Base-by-base conservation (phyloP, 2,113 vertebrate genomes). In the Sakesphorus luctuosus region DNA sequence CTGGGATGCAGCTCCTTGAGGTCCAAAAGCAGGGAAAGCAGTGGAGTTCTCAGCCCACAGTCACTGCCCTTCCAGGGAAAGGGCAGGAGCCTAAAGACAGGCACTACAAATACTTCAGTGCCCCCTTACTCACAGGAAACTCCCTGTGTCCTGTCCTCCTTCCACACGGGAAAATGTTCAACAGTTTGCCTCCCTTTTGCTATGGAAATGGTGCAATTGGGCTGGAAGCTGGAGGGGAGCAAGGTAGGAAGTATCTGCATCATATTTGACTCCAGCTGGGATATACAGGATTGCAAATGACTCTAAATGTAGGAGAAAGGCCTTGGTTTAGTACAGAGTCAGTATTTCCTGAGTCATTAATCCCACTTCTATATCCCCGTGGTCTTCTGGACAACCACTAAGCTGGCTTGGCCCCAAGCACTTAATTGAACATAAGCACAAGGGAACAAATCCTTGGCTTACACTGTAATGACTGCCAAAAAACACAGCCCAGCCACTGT, bases 331-430 rank as follows among this genome's bases (percentile, higher is more conserved):
- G 63, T 47, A 85, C 49, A 0, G 0, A 85, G 36, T 43, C 62
- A 35, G 62, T 80, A 55, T 44, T 79, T 58, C 89, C 35, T 71
- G 87, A 95, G 74, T 83, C 95, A 95, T 69, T 89, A 87, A 94
- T 77, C 87, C 65, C 61, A 74, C 31, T 95, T 90, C 75, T 78
- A 85, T 67, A 78, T 49, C 84, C 78, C 47, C 65, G 61, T 86
- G 93, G 94, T 76, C 83, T 96, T 89, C 85, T 81, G 81, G 93
- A 91, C 90, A 94, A 79, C 92, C 95, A 90, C 87, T 68, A 50
- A 74, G n/a, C 83, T 95, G 92, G 93, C 89, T 49, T 84, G 63
- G 81, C 35, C 73, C 55, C 84, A 90, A 90, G 18, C 7, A 29
- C 58, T 80, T 90, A 93, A 86, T 10, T 89, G 90, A 86, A 86